A percentile compares a stretch with the other conserved stretches of the same genome.
These are phyloP conservation scores for Dascillus cervinus DNA, from an alignment of 2,888 invertebrate genomes.

Conservation along the genomic window DNA sequence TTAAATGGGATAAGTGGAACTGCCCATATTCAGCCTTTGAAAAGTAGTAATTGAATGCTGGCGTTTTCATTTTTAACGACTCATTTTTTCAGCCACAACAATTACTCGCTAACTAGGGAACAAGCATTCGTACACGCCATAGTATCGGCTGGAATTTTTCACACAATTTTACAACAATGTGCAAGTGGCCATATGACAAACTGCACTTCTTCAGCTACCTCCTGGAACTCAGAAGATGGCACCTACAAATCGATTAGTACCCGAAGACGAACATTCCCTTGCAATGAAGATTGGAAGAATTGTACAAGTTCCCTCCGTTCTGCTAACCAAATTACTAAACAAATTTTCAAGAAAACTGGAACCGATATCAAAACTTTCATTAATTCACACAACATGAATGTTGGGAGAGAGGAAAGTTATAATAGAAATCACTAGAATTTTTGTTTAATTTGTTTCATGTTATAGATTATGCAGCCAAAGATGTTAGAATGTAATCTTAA, in stretches of 20 bases:
- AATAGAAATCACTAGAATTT: background rate
- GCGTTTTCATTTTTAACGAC: background rate
- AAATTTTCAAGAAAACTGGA: slow-evolving; percentile 40
- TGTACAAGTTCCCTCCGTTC: too few relatives aligned
- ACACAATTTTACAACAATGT: too few relatives aligned
- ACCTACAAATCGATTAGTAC: too few relatives aligned
- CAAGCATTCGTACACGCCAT: slow-evolving; percentile 50
- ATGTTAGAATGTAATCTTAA: slow-evolving; percentile 48
- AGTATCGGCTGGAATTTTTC: slow-evolving; percentile 48
- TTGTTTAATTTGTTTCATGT: slow-evolving; percentile 39
- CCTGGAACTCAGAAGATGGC: too few relatives aligned
- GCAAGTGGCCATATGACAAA: too few relatives aligned
- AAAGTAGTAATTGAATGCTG: slow-evolving; percentile 27
- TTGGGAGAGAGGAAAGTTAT: slow-evolving; percentile 47
- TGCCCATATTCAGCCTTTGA: slow-evolving; percentile 47
- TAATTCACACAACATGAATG: slow-evolving; percentile 52
- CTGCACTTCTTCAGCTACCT: too few relatives aligned
- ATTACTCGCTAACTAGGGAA: slow-evolving; percentile 41
- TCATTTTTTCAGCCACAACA: slow-evolving; percentile 24
- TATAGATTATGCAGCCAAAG: slow-evolving; percentile 45
- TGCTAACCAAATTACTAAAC: too few relatives aligned
- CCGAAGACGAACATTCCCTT: too few relatives aligned
- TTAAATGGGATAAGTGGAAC: slow-evolving; percentile 56
- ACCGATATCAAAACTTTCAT: slow-evolving; percentile 45
- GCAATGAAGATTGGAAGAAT: too few relatives aligned